Base-by-base conservation (phyloP, 2,113 vertebrate species). In the Scomber colias region DNA sequence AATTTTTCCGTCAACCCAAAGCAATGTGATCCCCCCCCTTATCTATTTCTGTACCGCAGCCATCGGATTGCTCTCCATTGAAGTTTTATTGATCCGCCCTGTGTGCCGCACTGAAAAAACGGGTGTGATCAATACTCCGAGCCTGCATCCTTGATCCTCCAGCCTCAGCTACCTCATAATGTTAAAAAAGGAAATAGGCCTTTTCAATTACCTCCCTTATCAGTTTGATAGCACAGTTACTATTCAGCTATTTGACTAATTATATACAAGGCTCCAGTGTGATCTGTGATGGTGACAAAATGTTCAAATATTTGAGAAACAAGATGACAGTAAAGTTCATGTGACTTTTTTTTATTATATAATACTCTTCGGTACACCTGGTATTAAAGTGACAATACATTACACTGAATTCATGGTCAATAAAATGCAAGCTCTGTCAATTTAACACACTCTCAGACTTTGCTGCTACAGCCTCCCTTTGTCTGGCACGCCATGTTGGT, bases 1-100 rank as follows among this genome's bases (percentile, higher is more conserved):
- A 69, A 11, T 55, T 61, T 83, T 68, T 81, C 74, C 48, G 60
- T 60, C 49, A 53, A 70, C 61, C 53, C 30, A 60, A 75, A 59
- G 82, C 73, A 87, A 90, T 60, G 74, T 62, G 85, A 92, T 86
- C 81, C 66, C 61, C 15, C 14, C 12, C 57, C 64, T 77, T 31
- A 46, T 89, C 85, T 90, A 85, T 90, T 90, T 73, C 72, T 87
- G 87, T 76, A 71, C 66, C 12, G 67, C 75, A 64, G 82, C 60
- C 80, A 82, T 65, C 15, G 66, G 64, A 83, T 78, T 64, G 35
- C 73, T 77, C 78, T 79, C 79, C 62, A 78, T 74, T 86, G 71
- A 84, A 87, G 84, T 66, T 53, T 31, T 81, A 92, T 90, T 63
- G 90, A 93, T 90, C 73, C 53, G 60, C 53, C 10, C 21, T 57